These are phyloP conservation scores for Machaerirhynchus nigripectus DNA, from an alignment of 2,113 vertebrate species.

Conservation along the genomic window DNA sequence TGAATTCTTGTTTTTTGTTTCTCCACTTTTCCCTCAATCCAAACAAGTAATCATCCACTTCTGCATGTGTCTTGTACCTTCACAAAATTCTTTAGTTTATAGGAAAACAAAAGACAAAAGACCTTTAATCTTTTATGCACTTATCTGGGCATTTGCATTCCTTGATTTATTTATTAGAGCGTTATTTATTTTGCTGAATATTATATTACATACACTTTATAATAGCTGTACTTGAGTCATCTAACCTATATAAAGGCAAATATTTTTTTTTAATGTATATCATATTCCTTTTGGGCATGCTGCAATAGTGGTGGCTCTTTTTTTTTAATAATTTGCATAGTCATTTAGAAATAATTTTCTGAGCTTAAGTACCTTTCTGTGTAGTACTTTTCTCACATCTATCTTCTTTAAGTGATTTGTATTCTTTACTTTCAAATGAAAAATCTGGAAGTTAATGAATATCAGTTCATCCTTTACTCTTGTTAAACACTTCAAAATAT, in stretches of 20 bases:
- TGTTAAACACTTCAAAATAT: constrained; percentile 56
- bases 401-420: constrained; percentile 31
- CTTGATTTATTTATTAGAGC: too few species aligned
- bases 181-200: not conserved
- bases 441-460: constrained; percentile 37
- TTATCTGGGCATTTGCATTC: not conserved
- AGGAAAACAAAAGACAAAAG: not conserved
- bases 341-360: constrained; percentile 23
- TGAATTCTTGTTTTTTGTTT: not conserved
- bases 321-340: not conserved
- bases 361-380: not conserved
- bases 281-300: not conserved
- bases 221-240: not conserved
- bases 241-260: not conserved
- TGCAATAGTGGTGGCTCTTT: not conserved
- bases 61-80: not conserved
- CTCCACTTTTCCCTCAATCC: not conserved
- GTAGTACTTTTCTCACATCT: not conserved
- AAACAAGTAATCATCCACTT: not conserved
- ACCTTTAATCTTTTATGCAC: not conserved
- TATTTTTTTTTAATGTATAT: not conserved
- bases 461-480: not conserved
- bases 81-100: not conserved
- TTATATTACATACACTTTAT: not conserved
- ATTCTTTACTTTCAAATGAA: constrained; percentile 7